Base-by-base conservation (phyloP, 2,113 vertebrate species). In the Cryptoleucopteryx plumbea region DNA sequence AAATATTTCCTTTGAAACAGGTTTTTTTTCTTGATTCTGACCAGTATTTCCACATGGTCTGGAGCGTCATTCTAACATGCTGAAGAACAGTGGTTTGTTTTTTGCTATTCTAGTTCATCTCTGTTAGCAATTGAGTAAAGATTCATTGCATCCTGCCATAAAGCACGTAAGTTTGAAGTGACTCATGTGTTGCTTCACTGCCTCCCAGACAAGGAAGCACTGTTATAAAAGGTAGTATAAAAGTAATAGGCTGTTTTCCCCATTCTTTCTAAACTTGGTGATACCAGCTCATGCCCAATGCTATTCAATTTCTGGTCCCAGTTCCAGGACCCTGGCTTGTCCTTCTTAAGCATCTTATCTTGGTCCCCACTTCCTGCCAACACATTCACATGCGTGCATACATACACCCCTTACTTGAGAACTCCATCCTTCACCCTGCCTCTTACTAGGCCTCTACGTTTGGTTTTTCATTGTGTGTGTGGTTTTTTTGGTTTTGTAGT, bases 311-410 rank as follows among this genome's bases (percentile, higher is more conserved):
- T 42, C 23, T 82, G 56, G 34, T 83, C 20, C 13, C 13, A 77
- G 48, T 77, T 82, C 29, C 23, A 58, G 42, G 34, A 82, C 36
- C 7, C 3, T 4, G 13, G 11, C 8, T 36, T 88, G 23, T 52
- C 63, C 36, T 77, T 16, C 38, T 68, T 45, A 58, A 65, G 17
- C 14, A 63, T 82, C 31, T 75, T 77, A 10, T 29, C 34, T 52
- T 83, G 32, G 29, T 88, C 43, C 16, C 9, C 7, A 13, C 29
- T 40, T 78, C 50, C 25, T 78, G 50, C 20, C 12, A 40, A 27
- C 32, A 31, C 4, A 16, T 36, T 43, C 6, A 10, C 6, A 22
- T 32, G n/a, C 0, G 0, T 42, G 18, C 18, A 3, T 26, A 20
- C n/a, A 22, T 20, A 15, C 22, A 27, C 12, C 29, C 27, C 5